phyloP scores from a whole-genome alignment of 2,888 invertebrate genomes.

The Nomada lathburiana region DNA sequence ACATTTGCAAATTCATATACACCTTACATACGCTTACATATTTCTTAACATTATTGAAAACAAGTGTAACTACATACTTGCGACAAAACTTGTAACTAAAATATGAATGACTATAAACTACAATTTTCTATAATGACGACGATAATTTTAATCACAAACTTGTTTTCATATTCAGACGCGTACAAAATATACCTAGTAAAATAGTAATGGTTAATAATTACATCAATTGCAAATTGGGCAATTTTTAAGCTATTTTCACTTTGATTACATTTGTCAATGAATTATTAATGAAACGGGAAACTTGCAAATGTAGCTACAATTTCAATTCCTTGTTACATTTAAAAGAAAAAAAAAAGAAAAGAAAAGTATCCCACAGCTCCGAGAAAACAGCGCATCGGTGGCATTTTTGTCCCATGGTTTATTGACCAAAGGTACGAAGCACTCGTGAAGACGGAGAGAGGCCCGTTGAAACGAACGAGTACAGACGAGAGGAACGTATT shows the following conservation, averaged over 20 bases:
- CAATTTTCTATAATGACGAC: neutral
- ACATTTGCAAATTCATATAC: conserved; percentile 44
- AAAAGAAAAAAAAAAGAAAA: conserved; percentile 9
- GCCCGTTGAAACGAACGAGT: conserved; percentile 79
- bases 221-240: neutral
- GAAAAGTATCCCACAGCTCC: conserved; percentile 53
- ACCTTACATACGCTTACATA: conserved; percentile 22
- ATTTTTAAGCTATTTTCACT: conserved; percentile 9
- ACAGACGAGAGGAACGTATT: conserved; percentile 76
- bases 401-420: conserved; percentile 57
- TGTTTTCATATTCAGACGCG: neutral
- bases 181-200: conserved; percentile 20
- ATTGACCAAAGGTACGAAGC: conserved; percentile 78
- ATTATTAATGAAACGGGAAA: conserved; percentile 21
- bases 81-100: neutral
- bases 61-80: conserved; percentile 10
- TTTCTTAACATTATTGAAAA: conserved; percentile 13
- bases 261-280: conserved; percentile 8
- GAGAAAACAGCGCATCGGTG: conserved; percentile 52
- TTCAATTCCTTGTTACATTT: conserved; percentile 20
- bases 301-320: conserved; percentile 47
- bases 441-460: conserved; percentile 80
- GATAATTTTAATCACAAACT: conserved; percentile 21
- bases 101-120: neutral
- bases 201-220: conserved; percentile 26